Percentiles rank a stretch among this genome's conserved stretches.
Conservation (phyloP, 1,140 invertebrate species). For the Drosophila subobscura region DNA sequence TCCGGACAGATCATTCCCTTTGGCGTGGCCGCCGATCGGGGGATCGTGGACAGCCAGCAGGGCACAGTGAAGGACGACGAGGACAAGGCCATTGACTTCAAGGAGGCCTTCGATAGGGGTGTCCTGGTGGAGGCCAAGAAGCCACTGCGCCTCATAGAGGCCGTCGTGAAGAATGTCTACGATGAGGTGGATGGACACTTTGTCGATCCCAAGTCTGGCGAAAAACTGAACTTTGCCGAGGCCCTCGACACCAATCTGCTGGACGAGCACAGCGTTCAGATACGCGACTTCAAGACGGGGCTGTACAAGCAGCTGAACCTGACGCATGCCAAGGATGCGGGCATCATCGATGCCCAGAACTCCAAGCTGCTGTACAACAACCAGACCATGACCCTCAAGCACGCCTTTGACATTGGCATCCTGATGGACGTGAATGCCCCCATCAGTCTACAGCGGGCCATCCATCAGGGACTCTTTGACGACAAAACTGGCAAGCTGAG, state of each 20-base stretch:
- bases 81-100: slow-evolving; percentile 90
- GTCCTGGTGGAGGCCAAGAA: slow-evolving; percentile 91
- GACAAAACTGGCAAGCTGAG: slow-evolving; percentile 91
- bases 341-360: slow-evolving; percentile 89
- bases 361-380: slow-evolving; percentile 88
- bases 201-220: slow-evolving; percentile 90
- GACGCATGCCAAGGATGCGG: slow-evolving; percentile 89
- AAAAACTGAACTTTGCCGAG: slow-evolving; percentile 89
- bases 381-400: slow-evolving; percentile 88
- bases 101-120: slow-evolving; percentile 94
- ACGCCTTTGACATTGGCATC: slow-evolving; percentile 92
- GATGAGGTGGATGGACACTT: slow-evolving; percentile 90
- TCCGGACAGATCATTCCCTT: slow-evolving; percentile 91
- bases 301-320: slow-evolving; percentile 90
- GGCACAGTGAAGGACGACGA: slow-evolving; percentile 88
- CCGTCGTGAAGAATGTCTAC: slow-evolving; percentile 92
- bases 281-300: slow-evolving; percentile 91
- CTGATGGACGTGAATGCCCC: slow-evolving; percentile 91
- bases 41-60: slow-evolving; percentile 90
- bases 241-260: slow-evolving; percentile 90
- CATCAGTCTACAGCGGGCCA: slow-evolving; percentile 92
- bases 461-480: slow-evolving; percentile 94
- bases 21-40: slow-evolving; percentile 90
- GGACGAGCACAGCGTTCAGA: slow-evolving; percentile 92
- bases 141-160: slow-evolving; percentile 93